These are phyloP conservation scores for Serranus cabrilla DNA, from an alignment of 2,797 vertebrate species.

Conservation along the genomic window DNA sequence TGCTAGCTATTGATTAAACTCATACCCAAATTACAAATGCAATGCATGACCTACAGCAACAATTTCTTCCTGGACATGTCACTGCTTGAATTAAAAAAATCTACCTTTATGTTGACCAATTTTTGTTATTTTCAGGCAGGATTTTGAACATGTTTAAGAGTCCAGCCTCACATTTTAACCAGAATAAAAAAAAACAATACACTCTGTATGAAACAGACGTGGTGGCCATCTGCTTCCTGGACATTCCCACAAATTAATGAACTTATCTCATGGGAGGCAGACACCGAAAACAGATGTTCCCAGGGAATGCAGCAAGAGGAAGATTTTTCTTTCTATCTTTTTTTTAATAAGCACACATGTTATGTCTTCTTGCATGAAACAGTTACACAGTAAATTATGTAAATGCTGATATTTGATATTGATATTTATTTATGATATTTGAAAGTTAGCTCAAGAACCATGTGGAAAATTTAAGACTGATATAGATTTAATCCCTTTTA, in stretches of 20 bases:
- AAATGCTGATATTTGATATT: not conserved
- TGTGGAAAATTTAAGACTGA: not conserved
- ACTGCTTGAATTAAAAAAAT: not conserved
- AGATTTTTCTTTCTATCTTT: not conserved
- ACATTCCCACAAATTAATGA: constrained; percentile 73
- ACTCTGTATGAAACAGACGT: constrained; percentile 40
- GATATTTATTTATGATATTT: not conserved
- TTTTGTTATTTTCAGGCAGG: not conserved
- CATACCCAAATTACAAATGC: not conserved
- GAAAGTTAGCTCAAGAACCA: not conserved
- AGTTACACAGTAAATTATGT: not conserved
- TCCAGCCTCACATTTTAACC: constrained; percentile 1
- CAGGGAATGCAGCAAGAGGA: constrained; percentile 37
- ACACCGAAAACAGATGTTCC: constrained; percentile 75
- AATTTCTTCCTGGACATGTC: not conserved
- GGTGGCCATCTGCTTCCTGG: constrained; percentile 72
- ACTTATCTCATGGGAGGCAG: constrained; percentile 70
- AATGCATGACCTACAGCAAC: not conserved
- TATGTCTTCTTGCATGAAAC: not conserved
- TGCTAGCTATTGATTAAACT: constrained; percentile 7
- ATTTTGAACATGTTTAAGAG: constrained; percentile 15
- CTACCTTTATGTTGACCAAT: not conserved
- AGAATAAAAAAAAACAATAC: not conserved
- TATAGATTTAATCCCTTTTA: not conserved
- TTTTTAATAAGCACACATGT: constrained; percentile 8